Percentiles rank a stretch among this genome's conserved stretches.
These are phyloP conservation scores for Schlechtendalia chinensis DNA, from an alignment of 1,140 invertebrate species.

Conservation along the genomic window DNA sequence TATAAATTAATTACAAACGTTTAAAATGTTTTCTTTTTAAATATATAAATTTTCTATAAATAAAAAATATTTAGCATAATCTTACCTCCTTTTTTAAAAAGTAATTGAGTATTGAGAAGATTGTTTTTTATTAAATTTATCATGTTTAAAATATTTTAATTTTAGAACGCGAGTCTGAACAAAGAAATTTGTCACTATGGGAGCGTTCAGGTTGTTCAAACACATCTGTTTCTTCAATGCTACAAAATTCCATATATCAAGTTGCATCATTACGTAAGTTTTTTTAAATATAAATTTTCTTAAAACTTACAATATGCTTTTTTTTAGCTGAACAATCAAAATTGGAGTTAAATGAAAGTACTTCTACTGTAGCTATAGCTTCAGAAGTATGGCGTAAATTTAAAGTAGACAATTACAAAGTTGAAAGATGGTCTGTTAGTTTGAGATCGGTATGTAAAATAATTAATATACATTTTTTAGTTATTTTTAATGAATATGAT, in stretches of 20 bases:
- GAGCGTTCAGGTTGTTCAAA: conserved; percentile 64
- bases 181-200: conserved; percentile 56
- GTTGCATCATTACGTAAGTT: conserved; percentile 41
- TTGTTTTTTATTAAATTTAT: no score
- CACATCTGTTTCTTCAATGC: conserved; percentile 57
- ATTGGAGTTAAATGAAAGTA: conserved; percentile 38
- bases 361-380: conserved; percentile 43
- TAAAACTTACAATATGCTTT: not conserved
- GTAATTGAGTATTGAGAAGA: no score
- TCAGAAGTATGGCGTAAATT: conserved; percentile 45
- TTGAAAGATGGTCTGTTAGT: conserved; percentile 40
- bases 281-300: not conserved
- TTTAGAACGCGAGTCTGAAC: conserved; percentile 53
- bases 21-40: not conserved
- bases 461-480: not conserved
- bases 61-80: not conserved
- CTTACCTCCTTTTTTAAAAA: no score
- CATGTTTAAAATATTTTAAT: not conserved
- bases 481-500: not conserved
- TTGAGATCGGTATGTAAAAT: conserved; percentile 39
- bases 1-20: not conserved
- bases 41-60: not conserved
- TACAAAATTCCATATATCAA: conserved; percentile 42
- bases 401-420: conserved; percentile 43
- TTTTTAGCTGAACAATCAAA: conserved; percentile 42